Evolutionary conservation across 2,888 invertebrate species (phyloP), one percentile per base, ranked within the genome.

Genomic region (Hypena proboscidalis): DNA sequence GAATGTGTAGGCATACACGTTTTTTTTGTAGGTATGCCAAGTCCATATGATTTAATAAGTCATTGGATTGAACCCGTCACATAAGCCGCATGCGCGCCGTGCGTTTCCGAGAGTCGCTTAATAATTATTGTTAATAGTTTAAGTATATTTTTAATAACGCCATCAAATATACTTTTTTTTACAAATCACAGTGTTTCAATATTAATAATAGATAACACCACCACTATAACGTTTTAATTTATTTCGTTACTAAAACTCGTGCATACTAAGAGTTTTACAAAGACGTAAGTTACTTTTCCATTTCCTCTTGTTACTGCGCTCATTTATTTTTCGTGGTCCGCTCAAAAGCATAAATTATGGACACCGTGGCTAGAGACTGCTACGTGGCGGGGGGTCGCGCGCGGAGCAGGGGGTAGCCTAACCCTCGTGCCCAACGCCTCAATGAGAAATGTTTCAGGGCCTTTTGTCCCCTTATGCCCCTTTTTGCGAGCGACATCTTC

Each of bases 291-390:
- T 68, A 74, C 73, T 76, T 80, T 81, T 73, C 75, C 74, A 79
- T 82, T 83, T 80, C 70, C 73, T 81, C 73, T 73, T 69, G 71
- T 77, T 74, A 77, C 72, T 63, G 63, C 69, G 68, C 79, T 83
- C 86, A 84, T 88, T 85, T 89, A 89, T 89, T 87, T 85, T 85
- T 85, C 79, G 83, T 75, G 79, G 86, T 88, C 85, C 79, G 76
- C 77, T 82, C 80, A 75, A 81, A 74, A 77, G 81, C 80, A 87
- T 90, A 88, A 89, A 90, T 89, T 87, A 90, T 88, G 88, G 86
- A 89, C 86, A 85, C 80, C 77, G 78, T 68, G 77, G 77, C 74
- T 64, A 70, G 79, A 79, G 79, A 70, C 74, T 74, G 79, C 68
- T 77, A 71, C 77, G 82, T 70, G 70, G 74, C 62, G 73, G 78